phyloP scores from a whole-genome alignment of 2,888 invertebrate genomes.

The Mesochorus sp. region DNA sequence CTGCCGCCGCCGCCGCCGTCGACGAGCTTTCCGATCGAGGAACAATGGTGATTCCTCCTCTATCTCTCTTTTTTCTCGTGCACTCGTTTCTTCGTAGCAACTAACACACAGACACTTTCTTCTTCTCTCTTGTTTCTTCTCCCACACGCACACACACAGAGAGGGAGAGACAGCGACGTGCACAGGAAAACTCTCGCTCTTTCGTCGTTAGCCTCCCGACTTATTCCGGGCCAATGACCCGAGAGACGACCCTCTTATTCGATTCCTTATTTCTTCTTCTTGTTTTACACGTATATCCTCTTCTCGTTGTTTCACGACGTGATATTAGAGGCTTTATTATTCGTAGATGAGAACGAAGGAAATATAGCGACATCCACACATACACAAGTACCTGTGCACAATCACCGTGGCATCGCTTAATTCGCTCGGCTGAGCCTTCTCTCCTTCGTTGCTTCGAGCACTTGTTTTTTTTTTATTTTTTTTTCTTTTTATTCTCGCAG shows the following conservation, averaged over 20 bases:
- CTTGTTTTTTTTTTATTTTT: no score
- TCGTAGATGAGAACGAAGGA: no score
- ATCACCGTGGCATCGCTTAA: no score
- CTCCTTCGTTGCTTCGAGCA: no score
- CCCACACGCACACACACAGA: no score
- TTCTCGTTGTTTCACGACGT: background rate
- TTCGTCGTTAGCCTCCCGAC: constrained; percentile 35
- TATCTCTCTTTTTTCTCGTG: constrained; percentile 60
- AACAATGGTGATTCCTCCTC: constrained; percentile 54
- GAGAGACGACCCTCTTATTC: constrained; percentile 3
- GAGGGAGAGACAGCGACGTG: no score
- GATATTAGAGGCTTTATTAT: no score
- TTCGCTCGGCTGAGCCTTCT: no score
- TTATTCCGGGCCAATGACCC: constrained; percentile 57
- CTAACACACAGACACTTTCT: constrained; percentile 47
- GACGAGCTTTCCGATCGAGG: constrained; percentile 46
- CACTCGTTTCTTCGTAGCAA: constrained; percentile 52
- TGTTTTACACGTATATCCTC: background rate
- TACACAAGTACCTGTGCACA: no score
- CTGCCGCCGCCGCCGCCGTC: no score
- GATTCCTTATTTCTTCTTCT: constrained; percentile 25
- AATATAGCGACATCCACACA: no score
- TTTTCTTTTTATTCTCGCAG: constrained; percentile 42
- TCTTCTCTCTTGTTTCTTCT: constrained; percentile 31
- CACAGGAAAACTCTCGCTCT: constrained; percentile 33